A percentile compares a stretch with the other conserved stretches of the same genome.
Conservation (phyloP, 2,113 vertebrate genomes). For the Pangasianodon hypophthalmus region DNA sequence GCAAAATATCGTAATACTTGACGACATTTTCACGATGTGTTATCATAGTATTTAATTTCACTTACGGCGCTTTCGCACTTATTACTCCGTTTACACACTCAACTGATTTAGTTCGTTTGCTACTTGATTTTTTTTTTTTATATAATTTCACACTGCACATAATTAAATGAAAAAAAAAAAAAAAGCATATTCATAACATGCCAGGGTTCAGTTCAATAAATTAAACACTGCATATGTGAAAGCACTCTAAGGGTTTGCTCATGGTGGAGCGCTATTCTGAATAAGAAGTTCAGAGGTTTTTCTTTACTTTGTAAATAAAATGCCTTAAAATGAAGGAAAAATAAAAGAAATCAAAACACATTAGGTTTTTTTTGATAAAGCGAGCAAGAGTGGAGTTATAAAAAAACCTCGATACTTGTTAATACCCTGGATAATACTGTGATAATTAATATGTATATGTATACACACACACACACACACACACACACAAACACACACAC, state of each 20-base stretch:
- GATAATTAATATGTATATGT: background rate
- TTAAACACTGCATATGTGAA: no score
- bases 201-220: no score
- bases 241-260: no score
- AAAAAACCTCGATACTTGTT: background rate
- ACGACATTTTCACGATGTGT: background rate
- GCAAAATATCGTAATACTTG: background rate
- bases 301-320: no score
- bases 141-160: background rate
- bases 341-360: no score
- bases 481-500: background rate
- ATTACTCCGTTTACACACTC: background rate
- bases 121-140: no score
- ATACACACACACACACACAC: no score
- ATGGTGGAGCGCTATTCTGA: no score
- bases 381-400: background rate
- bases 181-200: no score
- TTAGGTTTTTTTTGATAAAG: background rate
- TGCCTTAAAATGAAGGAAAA: background rate
- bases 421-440: background rate
- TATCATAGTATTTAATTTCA: background rate
- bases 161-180: background rate
- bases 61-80: background rate
- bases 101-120: background rate
- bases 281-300: no score